Base-by-base conservation (phyloP, 2,888 invertebrate genomes). In the Notocelia uddmanniana region DNA sequence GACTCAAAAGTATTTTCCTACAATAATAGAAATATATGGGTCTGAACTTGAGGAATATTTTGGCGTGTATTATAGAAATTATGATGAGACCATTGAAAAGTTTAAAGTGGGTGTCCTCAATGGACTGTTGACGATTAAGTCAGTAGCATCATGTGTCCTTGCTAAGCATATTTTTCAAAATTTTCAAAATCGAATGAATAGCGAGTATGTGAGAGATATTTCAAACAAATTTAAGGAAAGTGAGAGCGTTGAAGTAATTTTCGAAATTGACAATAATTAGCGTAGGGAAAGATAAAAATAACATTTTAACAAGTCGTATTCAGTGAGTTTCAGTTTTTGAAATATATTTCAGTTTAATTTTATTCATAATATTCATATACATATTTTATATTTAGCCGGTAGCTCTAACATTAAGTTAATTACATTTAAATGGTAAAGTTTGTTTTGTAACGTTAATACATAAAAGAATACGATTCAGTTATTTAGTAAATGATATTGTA, bases 1-100 rank as follows among this genome's bases (percentile, higher is more conserved):
- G 3, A 78, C 68, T 0, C 64, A 23, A 3, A 79, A 78, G 60
- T 88, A 85, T 69, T 90, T 86, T 59, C 78, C 81, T 52, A 85
- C 88, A 0, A 74, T 89, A 3, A 75, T 79, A 37, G 81, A 83
- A 18, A 58, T 88, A 5, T 89, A 89, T 60, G 75, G 74, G 2
- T 26, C 31, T 0, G 75, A 74, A 0, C 69, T 89, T 3, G 52
- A 23, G 0, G 18, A 67, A 3, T 87, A 83, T 74, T 73, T 88
- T 1, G 0, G 48, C 6, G 11, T 3, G 8, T 10, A 55, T 41
- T 66, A 23, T 55, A 18, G 13, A n/a, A 23, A 5, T 3, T 13
- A 3, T 13, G 66, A 66, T 45, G 41, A 45, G 9, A 66, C 55
- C 26, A 41, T 55, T 3, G 23, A 55, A 11, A 41, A 45, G 10